Evolutionary conservation across 2,797 vertebrate genomes (phyloP).

Genomic region (Ctenopoma kingsleyae): DNA sequence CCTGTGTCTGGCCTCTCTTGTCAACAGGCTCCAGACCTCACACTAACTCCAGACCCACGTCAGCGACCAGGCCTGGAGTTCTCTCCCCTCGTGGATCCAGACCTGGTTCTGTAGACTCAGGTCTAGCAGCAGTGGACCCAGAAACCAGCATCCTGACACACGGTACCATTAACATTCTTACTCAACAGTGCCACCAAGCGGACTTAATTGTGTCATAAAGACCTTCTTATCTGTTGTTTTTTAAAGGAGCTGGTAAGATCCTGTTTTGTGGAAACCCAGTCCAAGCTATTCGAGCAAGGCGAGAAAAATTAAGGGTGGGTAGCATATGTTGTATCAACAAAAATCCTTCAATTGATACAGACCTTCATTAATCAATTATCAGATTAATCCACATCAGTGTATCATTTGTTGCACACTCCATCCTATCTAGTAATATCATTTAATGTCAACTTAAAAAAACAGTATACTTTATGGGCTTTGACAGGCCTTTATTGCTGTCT

Average conservation of each 20-base stretch:
- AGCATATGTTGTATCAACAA: neutral
- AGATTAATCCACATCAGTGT: neutral
- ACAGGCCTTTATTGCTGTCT: slow-evolving; percentile 43
- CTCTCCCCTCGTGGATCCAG: slow-evolving; percentile 63
- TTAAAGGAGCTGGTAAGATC: slow-evolving; percentile 87
- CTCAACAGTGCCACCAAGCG: slow-evolving; percentile 66
- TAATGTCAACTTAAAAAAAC: slow-evolving; percentile 17
- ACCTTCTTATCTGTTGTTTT: slow-evolving; percentile 22
- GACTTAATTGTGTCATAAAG: slow-evolving; percentile 24
- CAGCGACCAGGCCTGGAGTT: slow-evolving; percentile 32
- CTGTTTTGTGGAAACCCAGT: slow-evolving; percentile 93
- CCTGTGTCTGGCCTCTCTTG: slow-evolving; percentile 40
- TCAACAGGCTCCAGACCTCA: slow-evolving; percentile 49
- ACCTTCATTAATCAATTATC: slow-evolving; percentile 9
- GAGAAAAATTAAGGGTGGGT: slow-evolving; percentile 86
- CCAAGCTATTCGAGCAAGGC: slow-evolving; percentile 86
- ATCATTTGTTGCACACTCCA: neutral
- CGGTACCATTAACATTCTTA: slow-evolving; percentile 75
- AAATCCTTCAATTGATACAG: neutral
- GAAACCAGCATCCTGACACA: slow-evolving; percentile 89
- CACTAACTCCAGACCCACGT: slow-evolving; percentile 56
- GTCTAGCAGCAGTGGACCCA: slow-evolving; percentile 74
- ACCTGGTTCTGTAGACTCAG: slow-evolving; percentile 68
- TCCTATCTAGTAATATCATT: slow-evolving; percentile 17
- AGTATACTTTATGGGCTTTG: slow-evolving; percentile 35